These are phyloP conservation scores for Onychostoma macrolepis DNA, from an alignment of 2,113 vertebrate genomes.

Conservation along the genomic window DNA sequence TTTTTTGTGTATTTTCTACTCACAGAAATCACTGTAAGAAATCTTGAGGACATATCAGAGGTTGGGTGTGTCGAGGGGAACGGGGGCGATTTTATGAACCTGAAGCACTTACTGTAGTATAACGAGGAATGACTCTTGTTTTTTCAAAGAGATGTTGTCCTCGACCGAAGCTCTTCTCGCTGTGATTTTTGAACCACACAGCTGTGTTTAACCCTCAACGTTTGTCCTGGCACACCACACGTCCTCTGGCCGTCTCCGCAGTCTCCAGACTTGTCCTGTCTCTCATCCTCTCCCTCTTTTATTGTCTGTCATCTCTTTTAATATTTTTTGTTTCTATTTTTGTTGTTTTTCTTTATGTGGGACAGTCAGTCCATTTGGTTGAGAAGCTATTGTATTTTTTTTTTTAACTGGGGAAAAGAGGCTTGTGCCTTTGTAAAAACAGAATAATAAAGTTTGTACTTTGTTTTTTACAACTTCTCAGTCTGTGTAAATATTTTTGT, in stretches of 20 bases:
- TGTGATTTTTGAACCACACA: slow-evolving; percentile 70
- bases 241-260: slow-evolving; percentile 51
- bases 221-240: slow-evolving; percentile 63
- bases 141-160: slow-evolving; percentile 61
- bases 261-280: slow-evolving; percentile 55
- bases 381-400: slow-evolving; percentile 94
- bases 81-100: slow-evolving; percentile 61
- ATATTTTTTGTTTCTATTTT: slow-evolving; percentile 57
- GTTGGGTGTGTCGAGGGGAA: slow-evolving; percentile 54
- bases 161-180: slow-evolving; percentile 71
- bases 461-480: slow-evolving; percentile 75
- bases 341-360: slow-evolving; percentile 72
- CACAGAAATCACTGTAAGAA: slow-evolving; percentile 54
- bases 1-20: slow-evolving; percentile 55
- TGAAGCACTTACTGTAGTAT: slow-evolving; percentile 78
- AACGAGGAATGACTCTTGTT: slow-evolving; percentile 63
- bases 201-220: slow-evolving; percentile 67
- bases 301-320: slow-evolving; percentile 23
- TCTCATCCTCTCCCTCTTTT: slow-evolving; percentile 33
- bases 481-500: slow-evolving; percentile 34
- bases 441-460: slow-evolving; percentile 99
- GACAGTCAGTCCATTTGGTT: slow-evolving; percentile 81
- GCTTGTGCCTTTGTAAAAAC: slow-evolving; percentile 99
- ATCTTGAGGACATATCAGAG: slow-evolving; percentile 67
- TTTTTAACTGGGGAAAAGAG: slow-evolving; percentile 85